Base-by-base conservation (phyloP, 2,888 invertebrate species). In the Rhagium mordax region DNA sequence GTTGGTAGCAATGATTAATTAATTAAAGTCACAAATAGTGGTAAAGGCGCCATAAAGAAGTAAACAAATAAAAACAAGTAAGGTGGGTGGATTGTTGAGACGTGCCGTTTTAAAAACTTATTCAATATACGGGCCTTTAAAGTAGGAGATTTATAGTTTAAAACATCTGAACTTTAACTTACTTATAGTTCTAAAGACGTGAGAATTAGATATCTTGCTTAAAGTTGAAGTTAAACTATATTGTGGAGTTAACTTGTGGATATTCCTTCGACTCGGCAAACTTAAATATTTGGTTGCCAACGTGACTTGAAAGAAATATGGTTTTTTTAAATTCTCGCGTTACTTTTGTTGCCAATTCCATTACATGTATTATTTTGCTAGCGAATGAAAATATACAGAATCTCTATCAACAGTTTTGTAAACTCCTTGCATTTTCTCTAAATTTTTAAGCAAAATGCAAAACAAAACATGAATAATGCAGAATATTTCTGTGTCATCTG, bases 231-330 rank as follows among this genome's bases (percentile, higher is more conserved):
- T 41, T 60, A 15, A 60, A 41, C 59, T 29, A 33, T 41, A 60
- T 18, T 4, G 59, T 18, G 33, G 18, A 41, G 59, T 60, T 60
- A 60, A 60, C 16, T 57, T 60, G 59, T 60, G 59, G 29, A 60
- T 60, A 41, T 60, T 60, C 55, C 15, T 27, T 57, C 8, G 27
- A 57, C 24, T 27, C 24, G 27, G 6, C 27, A 15, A 57, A 16
- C 55, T 57, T 57, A 57, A 57, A 57, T 57, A 57, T 57, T 57
- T 57, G 27, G 55, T 27, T 57, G 55, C 55, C 21, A 27, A 27
- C 55, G 55, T 57, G 55, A 57, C 27, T 24, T 15, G 55, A 57
- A 57, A n/a, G 41, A 41, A n/a, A n/a, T 41, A 41, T 41, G 0
- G n/a, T 41, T 41, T 41, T 41, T 24, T 41, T 0, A 41, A 41